Evolutionary conservation across 2,888 invertebrate genomes (phyloP).

Genomic region (Netelia inedita): DNA sequence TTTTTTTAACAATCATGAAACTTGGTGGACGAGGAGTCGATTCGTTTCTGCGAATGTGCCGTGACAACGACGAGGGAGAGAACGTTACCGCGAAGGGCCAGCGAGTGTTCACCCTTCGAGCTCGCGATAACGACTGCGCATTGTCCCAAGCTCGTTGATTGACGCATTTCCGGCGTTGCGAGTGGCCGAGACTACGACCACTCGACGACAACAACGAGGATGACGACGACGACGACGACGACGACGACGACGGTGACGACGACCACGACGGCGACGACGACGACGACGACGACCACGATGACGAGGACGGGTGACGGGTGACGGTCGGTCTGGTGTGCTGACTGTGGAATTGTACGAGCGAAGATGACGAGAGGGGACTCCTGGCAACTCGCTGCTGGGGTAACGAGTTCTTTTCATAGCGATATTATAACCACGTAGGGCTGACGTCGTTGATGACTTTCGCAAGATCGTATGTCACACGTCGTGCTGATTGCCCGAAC

Average conservation of each 20-base stretch:
- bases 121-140: conserved; percentile 36
- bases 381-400: conserved; percentile 21
- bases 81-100: conserved; percentile 6
- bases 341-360: conserved; percentile 10
- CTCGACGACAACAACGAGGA: conserved; percentile 39
- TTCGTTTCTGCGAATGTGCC: not conserved
- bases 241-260: not conserved
- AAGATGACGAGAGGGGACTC: conserved; percentile 12
- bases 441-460: conserved; percentile 2
- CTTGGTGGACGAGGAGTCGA: not conserved
- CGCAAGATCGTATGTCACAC: conserved; percentile 26
- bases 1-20: not conserved
- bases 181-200: conserved; percentile 39
- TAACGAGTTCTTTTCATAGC: conserved; percentile 49
- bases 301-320: not conserved
- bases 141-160: conserved; percentile 44
- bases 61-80: not conserved
- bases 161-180: conserved; percentile 42
- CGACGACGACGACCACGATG: not conserved
- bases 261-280: conserved; percentile 4
- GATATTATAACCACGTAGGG: conserved; percentile 23
- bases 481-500: conserved; percentile 16
- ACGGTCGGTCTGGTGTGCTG: conserved; percentile 15
- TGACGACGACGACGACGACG: not conserved
- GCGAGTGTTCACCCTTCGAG: conserved; percentile 28